Conservation (phyloP, 1,140 invertebrate species). For the Muscidifurax raptorellus region DNA sequence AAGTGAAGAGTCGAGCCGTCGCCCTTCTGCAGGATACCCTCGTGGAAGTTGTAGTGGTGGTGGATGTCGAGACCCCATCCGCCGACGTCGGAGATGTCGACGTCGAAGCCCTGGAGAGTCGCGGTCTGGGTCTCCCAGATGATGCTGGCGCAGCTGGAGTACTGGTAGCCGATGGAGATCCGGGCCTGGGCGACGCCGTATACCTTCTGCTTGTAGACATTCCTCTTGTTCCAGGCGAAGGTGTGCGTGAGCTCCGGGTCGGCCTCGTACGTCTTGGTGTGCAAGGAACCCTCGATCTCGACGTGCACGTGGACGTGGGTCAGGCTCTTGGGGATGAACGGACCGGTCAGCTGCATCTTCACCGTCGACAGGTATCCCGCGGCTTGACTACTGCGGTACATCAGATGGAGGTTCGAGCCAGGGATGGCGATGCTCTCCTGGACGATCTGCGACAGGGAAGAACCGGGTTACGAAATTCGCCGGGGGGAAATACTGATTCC, state of each 20-base stretch:
- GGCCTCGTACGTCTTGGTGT: conserved; percentile 95
- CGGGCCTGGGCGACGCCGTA: conserved; percentile 91
- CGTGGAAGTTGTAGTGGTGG: conserved; percentile 98
- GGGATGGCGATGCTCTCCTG: conserved; percentile 96
- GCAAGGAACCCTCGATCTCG: conserved; percentile 93
- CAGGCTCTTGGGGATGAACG: conserved; percentile 85
- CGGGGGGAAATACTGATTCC: too few relatives aligned
- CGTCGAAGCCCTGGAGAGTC: conserved; percentile 96
- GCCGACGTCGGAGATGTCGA: conserved; percentile 93
- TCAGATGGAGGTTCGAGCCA: conserved; percentile 91
- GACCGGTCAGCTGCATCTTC: conserved; percentile 91
- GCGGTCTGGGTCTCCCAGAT: conserved; percentile 97
- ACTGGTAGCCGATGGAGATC: conserved; percentile 96
- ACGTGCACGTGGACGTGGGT: conserved; percentile 92
- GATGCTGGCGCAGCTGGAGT: conserved; percentile 88
- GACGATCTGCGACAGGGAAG: conserved; percentile 83
- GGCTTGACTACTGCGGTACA: conserved; percentile 94
- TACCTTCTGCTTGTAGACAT: conserved; percentile 97
- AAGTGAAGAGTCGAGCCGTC: conserved; percentile 95
- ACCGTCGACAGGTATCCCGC: conserved; percentile 95
- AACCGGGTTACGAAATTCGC: background rate
- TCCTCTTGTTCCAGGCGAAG: conserved; percentile 97
- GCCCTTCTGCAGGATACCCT: conserved; percentile 97
- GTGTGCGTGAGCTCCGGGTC: conserved; percentile 96
- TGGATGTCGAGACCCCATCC: conserved; percentile 98